Conservation (phyloP, 2,113 vertebrate species). For the Silurus meridionalis region DNA sequence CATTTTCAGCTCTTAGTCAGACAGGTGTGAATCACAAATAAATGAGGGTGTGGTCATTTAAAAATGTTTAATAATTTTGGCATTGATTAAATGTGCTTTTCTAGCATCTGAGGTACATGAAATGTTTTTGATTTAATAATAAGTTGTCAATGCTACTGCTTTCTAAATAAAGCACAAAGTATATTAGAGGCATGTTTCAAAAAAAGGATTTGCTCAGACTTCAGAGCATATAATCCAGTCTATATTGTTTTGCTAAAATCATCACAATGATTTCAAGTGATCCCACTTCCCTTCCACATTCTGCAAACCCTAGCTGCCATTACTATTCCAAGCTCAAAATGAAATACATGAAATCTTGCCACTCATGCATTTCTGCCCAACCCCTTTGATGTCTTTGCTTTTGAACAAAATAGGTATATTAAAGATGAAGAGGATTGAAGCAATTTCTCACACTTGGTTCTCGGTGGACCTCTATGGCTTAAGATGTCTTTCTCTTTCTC, state of each 20-base stretch:
- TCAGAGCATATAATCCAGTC: neutral
- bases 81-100: neutral
- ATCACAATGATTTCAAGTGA: neutral
- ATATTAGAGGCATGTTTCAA: neutral
- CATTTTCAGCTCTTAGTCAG: neutral
- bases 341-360: slow-evolving; percentile 63
- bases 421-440: slow-evolving; percentile 69
- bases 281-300: neutral
- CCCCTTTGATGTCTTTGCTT: slow-evolving; percentile 74
- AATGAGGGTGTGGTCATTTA: neutral
- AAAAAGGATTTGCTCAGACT: neutral
- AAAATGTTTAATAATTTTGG: neutral
- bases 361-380: slow-evolving; percentile 67
- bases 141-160: neutral
- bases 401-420: slow-evolving; percentile 75
- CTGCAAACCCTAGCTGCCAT: slow-evolving; percentile 58
- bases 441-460: slow-evolving; percentile 61
- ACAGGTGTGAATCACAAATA: neutral
- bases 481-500: slow-evolving; percentile 25
- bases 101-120: neutral
- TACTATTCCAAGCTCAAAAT: slow-evolving; percentile 61
- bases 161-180: neutral
- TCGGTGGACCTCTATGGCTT: slow-evolving; percentile 51
- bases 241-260: neutral
- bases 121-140: neutral